phyloP scores from a whole-genome alignment of 2,113 vertebrate species.

The Seriola aureovittata region DNA sequence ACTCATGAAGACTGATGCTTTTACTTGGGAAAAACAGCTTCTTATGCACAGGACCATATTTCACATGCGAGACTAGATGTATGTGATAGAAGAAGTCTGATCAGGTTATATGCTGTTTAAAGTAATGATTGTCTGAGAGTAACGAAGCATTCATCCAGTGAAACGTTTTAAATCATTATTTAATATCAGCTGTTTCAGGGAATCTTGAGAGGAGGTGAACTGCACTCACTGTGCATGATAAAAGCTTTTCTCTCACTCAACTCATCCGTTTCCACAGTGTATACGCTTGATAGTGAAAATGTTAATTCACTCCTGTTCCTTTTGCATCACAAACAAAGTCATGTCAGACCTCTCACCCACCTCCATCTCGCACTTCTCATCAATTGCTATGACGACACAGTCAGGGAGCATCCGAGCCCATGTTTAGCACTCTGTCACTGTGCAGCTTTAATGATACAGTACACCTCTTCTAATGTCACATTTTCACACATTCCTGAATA shows the following conservation, averaged over 20 bases:
- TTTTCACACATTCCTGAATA: slow-evolving; percentile 74
- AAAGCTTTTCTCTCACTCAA: slow-evolving; percentile 31
- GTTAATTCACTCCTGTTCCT: slow-evolving; percentile 2
- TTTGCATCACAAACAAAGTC: slow-evolving; percentile 18
- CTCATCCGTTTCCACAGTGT: no score
- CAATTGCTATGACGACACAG: slow-evolving; percentile 73
- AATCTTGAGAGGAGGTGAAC: slow-evolving; percentile 32
- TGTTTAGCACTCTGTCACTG: slow-evolving; percentile 64
- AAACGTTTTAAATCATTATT: slow-evolving; percentile 25
- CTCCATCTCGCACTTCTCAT: slow-evolving; percentile 24
- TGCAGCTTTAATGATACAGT: slow-evolving; percentile 74
- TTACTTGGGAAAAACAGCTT: not conserved
- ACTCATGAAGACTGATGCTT: no score
- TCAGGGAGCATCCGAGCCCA: slow-evolving; percentile 53
- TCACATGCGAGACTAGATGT: not conserved
- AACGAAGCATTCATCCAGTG: not conserved
- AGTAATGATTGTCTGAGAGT: not conserved
- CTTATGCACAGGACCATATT: no score
- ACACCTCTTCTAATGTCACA: slow-evolving; percentile 70
- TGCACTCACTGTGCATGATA: slow-evolving; percentile 4
- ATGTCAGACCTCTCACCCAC: not conserved
- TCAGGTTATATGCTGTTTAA: not conserved
- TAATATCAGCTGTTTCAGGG: not conserved
- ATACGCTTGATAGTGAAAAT: not conserved
- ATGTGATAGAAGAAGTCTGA: not conserved